Evolutionary conservation across 2,113 vertebrate genomes (phyloP).

Genomic region (Mesoclemmys tuberculata): DNA sequence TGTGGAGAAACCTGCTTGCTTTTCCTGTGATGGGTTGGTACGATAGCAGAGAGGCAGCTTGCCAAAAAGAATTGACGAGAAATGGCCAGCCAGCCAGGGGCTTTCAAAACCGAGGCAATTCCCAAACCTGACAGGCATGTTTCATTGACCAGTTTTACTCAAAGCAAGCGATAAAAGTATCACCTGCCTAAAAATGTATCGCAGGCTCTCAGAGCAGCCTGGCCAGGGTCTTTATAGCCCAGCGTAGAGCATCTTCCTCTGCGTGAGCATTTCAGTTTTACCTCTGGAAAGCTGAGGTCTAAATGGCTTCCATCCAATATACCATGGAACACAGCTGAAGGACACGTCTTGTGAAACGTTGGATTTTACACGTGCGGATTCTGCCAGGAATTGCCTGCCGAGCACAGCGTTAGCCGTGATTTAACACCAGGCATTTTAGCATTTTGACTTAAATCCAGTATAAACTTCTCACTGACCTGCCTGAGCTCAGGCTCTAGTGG

Average conservation of each 20-base stretch:
- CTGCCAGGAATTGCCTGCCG: slow-evolving; percentile 67
- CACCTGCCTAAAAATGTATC: not conserved
- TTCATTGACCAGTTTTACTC: not conserved
- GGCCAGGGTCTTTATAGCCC: slow-evolving; percentile 21
- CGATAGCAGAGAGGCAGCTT: not conserved
- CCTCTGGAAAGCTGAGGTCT: not conserved
- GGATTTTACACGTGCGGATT: slow-evolving; percentile 60
- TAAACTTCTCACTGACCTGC: slow-evolving; percentile 62
- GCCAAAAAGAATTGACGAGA: not conserved
- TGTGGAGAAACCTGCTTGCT: not conserved
- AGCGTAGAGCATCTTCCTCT: not conserved
- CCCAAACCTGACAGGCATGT: not conserved
- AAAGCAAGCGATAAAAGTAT: not conserved
- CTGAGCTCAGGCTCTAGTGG: slow-evolving; percentile 54
- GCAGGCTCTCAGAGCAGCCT: not conserved
- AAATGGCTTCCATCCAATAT: not conserved
- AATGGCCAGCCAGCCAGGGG: not conserved
- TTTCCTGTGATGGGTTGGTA: not conserved
- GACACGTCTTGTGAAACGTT: slow-evolving; percentile 9
- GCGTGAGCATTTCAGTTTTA: not conserved
- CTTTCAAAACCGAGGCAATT: not conserved
- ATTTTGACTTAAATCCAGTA: slow-evolving; percentile 71
- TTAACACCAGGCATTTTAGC: slow-evolving; percentile 61
- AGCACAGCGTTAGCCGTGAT: slow-evolving; percentile 56
- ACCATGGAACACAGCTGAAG: not conserved